A percentile compares a stretch with the other conserved stretches of the same genome.
These are phyloP conservation scores for Dendroctonus valens DNA, from an alignment of 1,140 invertebrate species.

Conservation along the genomic window DNA sequence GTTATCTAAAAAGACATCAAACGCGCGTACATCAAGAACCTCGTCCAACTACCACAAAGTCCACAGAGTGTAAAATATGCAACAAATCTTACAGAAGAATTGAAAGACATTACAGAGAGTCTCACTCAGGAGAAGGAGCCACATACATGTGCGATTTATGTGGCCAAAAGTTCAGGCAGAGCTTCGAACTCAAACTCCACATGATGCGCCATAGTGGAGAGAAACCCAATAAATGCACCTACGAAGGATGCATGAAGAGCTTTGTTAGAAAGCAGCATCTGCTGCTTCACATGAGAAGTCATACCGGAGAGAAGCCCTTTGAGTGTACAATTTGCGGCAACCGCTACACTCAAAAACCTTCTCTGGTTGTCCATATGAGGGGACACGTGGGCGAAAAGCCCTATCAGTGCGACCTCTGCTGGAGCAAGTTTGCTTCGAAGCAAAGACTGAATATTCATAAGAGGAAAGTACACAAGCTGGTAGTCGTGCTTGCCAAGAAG, in stretches of 20 bases:
- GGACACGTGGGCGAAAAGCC: slow-evolving; percentile 54
- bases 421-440: slow-evolving; percentile 50
- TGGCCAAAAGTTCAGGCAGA: slow-evolving; percentile 67
- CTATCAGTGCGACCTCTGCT: slow-evolving; percentile 52
- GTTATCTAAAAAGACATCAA: slow-evolving; percentile 26
- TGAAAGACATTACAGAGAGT: slow-evolving; percentile 20
- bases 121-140: slow-evolving; percentile 19
- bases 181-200: slow-evolving; percentile 46
- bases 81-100: slow-evolving; percentile 46
- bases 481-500: slow-evolving; percentile 5
- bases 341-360: slow-evolving; percentile 65
- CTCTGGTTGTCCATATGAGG: slow-evolving; percentile 67
- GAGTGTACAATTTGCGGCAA: slow-evolving; percentile 60
- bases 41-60: slow-evolving; percentile 57
- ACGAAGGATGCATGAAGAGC: slow-evolving; percentile 52
- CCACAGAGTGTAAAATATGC: slow-evolving; percentile 55
- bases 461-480: slow-evolving; percentile 32
- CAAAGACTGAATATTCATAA: slow-evolving; percentile 39
- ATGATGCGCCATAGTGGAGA: slow-evolving; percentile 72
- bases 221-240: slow-evolving; percentile 60
- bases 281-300: slow-evolving; percentile 59
- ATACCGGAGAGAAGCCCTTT: slow-evolving; percentile 70
- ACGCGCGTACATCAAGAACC: slow-evolving; percentile 21
- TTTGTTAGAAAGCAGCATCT: slow-evolving; percentile 42
- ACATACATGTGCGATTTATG: slow-evolving; percentile 63